These are phyloP conservation scores for Bathybates hornii DNA, from an alignment of 2,113 vertebrate species.

Conservation along the genomic window DNA sequence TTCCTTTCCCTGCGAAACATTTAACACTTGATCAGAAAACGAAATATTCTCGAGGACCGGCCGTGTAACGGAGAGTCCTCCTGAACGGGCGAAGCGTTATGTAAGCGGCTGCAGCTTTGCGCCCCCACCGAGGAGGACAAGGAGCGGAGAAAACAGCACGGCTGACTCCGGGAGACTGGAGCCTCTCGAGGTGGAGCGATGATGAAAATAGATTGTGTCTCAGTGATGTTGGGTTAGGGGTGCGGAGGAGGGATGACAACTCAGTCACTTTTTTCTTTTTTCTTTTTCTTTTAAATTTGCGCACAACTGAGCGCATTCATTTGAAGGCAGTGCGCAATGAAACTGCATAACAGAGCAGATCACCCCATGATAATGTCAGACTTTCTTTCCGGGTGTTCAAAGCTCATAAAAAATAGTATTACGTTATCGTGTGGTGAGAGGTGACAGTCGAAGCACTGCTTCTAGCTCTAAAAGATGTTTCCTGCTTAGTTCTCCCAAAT, in stretches of 20 bases:
- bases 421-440: background rate
- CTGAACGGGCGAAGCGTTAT: background rate
- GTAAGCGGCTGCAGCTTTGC: slow-evolving; percentile 20
- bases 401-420: background rate
- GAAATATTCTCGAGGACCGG: slow-evolving; percentile 29
- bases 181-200: background rate
- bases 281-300: background rate
- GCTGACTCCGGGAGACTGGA: background rate
- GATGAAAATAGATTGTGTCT: background rate
- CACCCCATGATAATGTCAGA: background rate
- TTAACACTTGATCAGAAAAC: slow-evolving; percentile 4
- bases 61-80: background rate
- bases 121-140: background rate
- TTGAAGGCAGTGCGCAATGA: background rate
- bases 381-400: background rate
- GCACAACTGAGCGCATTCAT: background rate
- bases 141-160: background rate
- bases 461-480: background rate
- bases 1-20: background rate
- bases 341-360: background rate
- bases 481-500: background rate
- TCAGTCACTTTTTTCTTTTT: background rate
- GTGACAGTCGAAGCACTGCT: background rate
- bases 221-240: background rate
- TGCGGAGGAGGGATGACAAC: background rate